Conservation (phyloP, 2,113 vertebrate genomes). For the Aramus guarauna region DNA sequence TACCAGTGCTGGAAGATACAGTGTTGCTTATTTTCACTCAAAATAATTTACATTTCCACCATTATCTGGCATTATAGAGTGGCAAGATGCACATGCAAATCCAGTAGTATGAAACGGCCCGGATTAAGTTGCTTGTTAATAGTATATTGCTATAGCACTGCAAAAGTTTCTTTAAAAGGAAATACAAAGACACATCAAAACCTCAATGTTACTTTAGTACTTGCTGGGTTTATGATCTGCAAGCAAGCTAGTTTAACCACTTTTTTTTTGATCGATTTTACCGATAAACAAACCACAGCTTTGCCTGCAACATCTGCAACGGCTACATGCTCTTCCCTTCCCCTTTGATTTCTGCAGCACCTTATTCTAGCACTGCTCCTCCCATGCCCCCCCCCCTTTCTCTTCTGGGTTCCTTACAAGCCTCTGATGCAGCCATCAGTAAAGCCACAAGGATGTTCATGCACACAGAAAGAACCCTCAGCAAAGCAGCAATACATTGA, state of each 20-base stretch:
- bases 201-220: background rate
- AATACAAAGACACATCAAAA: conserved; percentile 1
- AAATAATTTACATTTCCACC: background rate
- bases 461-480: background rate
- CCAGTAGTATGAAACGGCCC: background rate
- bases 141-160: background rate
- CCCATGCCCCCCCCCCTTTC: background rate
- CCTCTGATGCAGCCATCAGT: background rate
- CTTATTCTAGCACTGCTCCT: background rate
- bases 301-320: background rate
- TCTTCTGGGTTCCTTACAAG: background rate
- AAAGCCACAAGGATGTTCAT: background rate
- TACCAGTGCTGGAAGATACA: background rate
- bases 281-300: conserved; percentile 4
- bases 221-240: background rate
- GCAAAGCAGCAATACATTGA: background rate
- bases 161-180: background rate
- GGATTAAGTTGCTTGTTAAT: background rate
- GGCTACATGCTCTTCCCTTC: background rate
- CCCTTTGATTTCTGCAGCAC: background rate
- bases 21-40: background rate
- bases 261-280: background rate
- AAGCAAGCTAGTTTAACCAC: background rate
- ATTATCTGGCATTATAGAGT: background rate
- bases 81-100: background rate